A percentile compares a stretch with the other conserved stretches of the same genome.
phyloP scores from a whole-genome alignment of 2,797 vertebrate genomes.

The Enteromius radiatus region DNA sequence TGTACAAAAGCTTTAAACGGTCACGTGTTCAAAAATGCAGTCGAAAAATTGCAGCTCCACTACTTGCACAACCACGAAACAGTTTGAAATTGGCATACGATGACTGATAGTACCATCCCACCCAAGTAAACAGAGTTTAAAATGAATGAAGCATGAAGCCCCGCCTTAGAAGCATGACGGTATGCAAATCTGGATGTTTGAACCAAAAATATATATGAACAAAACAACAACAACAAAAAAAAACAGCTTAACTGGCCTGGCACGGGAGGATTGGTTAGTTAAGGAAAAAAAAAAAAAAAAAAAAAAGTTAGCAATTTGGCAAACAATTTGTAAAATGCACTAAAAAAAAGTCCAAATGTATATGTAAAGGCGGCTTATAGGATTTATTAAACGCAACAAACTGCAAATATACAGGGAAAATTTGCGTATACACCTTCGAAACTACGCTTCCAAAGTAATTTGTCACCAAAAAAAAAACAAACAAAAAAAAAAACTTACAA shows the following conservation, averaged over 20 bases:
- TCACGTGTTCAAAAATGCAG: constrained; percentile 5
- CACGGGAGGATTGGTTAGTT: constrained; percentile 35
- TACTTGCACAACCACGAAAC: constrained; percentile 5
- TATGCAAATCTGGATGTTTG: constrained; percentile 26
- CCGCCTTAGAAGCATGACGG: background rate
- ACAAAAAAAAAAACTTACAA: constrained; percentile 6
- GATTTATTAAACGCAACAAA: constrained; percentile 34
- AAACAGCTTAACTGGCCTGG: constrained; percentile 48
- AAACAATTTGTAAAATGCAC: constrained; percentile 12
- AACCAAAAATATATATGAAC: background rate
- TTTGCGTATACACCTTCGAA: constrained; percentile 18
- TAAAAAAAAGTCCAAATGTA: background rate
- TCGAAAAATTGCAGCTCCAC: constrained; percentile 6
- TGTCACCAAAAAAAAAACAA: background rate
- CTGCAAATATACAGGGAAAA: constrained; percentile 23
- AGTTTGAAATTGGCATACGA: constrained; percentile 26
- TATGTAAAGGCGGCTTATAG: constrained; percentile 25
- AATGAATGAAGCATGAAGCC: constrained; percentile 3
- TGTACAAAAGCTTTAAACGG: constrained; percentile 32
- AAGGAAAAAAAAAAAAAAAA: background rate
- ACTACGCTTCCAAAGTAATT: constrained; percentile 11
- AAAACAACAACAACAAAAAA: background rate
- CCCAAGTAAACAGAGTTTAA: constrained; percentile 25
- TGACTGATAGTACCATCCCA: constrained; percentile 16
- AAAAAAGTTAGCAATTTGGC: constrained; percentile 27